Base-by-base conservation (phyloP, 2,113 vertebrate genomes). In the Pseudopipra pipra region DNA sequence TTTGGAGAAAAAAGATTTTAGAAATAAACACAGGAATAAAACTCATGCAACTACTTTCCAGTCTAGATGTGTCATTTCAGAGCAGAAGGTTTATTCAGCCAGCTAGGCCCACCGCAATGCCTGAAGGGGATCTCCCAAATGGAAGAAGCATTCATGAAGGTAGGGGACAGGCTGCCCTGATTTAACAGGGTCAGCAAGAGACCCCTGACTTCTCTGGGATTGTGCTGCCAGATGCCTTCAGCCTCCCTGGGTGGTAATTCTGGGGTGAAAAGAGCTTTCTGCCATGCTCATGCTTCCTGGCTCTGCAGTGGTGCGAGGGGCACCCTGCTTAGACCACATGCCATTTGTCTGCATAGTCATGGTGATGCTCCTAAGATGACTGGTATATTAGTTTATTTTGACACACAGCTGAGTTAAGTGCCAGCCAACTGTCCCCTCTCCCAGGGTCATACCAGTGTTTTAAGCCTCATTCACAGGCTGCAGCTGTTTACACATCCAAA, bases 21-120 rank as follows among this genome's bases (percentile, higher is more conserved):
- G 61, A 89, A 75, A 78, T 81, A 84, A 87, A 74, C 13, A 46
- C n/a, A 12, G 41, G 23, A 84, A 87, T 87, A 75, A 71, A 90
- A 84, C 22, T 78, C 39, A 33, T 24, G 16, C 51, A 63, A 37
- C 27, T 39, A 3, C 49, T 84, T 94, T 87, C 17, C n/a, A 49
- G 33, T 63, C 68, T 61, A 55, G 37, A 68, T 0, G 0, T 67
- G 41, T 77, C 14, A 61, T 62, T 95, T 72, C 37, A 59, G 49
- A 25, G 35, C 6, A 44, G 35, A 62, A 68, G 63, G 22, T 30
- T 85, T 27, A 19, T 31, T 12, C 21, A n/a, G 5, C 35, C 44
- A 63, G 58, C 30, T 52, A 41, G 2, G 1, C 52, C 65, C 59
- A 35, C 39, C 4, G 13, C 41, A 68, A 2, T 21, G 58, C 62